These are phyloP conservation scores for Pygocentrus nattereri DNA, from an alignment of 2,797 vertebrate species.

Conservation along the genomic window DNA sequence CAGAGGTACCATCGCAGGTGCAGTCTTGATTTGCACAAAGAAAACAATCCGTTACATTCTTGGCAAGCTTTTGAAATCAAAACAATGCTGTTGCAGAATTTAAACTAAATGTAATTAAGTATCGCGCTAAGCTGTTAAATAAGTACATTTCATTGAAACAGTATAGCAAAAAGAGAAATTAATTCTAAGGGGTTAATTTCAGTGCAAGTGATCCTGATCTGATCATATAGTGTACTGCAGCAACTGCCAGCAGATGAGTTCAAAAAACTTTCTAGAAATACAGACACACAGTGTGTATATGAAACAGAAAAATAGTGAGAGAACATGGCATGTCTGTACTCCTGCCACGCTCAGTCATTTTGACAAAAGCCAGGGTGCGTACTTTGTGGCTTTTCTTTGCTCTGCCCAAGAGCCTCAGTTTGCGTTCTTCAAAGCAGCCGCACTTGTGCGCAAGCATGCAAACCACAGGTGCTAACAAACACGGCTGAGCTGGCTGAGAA, in stretches of 20 bases:
- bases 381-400: constrained; percentile 43
- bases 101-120: too few species aligned
- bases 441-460: constrained; percentile 31
- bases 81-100: too few species aligned
- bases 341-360: constrained; percentile 36
- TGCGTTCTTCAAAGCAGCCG: constrained; percentile 46
- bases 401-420: constrained; percentile 30
- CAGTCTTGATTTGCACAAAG: too few species aligned
- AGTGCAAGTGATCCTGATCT: too few species aligned
- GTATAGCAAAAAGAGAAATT: not conserved
- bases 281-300: not conserved
- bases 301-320: not conserved
- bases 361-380: constrained; percentile 35
- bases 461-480: constrained; percentile 64
- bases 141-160: not conserved
- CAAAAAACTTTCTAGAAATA: not conserved
- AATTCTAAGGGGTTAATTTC: not conserved
- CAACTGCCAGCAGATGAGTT: not conserved
- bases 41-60: too few species aligned
- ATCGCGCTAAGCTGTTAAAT: too few species aligned
- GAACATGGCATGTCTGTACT: constrained; percentile 28
- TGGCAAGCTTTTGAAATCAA: too few species aligned
- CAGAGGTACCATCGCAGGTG: too few species aligned
- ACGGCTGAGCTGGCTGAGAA: constrained; percentile 33
- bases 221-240: not conserved